These are phyloP conservation scores for Trinectes maculatus DNA, from an alignment of 2,113 vertebrate genomes.

Conservation along the genomic window DNA sequence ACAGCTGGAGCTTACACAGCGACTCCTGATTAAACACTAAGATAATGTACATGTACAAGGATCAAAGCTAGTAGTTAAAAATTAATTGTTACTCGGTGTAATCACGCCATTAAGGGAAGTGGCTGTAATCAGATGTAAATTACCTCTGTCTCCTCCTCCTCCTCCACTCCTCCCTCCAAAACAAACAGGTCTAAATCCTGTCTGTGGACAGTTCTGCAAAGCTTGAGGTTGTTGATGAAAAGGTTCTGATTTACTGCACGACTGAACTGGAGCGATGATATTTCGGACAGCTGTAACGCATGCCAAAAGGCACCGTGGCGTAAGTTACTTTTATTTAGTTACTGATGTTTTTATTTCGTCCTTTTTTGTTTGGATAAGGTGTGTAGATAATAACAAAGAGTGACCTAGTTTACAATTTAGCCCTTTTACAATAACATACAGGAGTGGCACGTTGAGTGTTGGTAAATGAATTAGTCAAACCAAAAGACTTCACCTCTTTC, in stretches of 20 bases:
- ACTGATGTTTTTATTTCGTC: background rate
- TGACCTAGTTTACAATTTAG: too few species aligned
- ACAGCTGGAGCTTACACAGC: background rate
- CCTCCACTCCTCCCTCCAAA: constrained; percentile 31
- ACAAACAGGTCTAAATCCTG: constrained; percentile 68
- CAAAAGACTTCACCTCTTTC: background rate
- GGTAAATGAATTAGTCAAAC: constrained; percentile 8
- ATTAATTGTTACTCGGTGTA: constrained; percentile 20
- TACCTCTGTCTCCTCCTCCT: constrained; percentile 48
- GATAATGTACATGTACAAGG: background rate
- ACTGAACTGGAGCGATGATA: constrained; percentile 43
- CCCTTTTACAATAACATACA: too few species aligned
- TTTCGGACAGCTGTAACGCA: constrained; percentile 63
- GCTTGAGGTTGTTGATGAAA: constrained; percentile 16
- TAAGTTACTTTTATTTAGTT: constrained; percentile 58
- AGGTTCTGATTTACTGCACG: constrained; percentile 19
- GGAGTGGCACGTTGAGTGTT: background rate
- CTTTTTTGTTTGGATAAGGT: background rate
- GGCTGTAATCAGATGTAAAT: constrained; percentile 62
- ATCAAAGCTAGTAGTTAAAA: background rate
- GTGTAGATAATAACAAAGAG: too few species aligned
- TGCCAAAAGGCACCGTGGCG: constrained; percentile 70
- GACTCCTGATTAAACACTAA: constrained; percentile 1
- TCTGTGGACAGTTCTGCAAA: constrained; percentile 5
- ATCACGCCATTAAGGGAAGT: constrained; percentile 24